Conservation (phyloP, 1,140 invertebrate species). For the Heliconius congener region DNA sequence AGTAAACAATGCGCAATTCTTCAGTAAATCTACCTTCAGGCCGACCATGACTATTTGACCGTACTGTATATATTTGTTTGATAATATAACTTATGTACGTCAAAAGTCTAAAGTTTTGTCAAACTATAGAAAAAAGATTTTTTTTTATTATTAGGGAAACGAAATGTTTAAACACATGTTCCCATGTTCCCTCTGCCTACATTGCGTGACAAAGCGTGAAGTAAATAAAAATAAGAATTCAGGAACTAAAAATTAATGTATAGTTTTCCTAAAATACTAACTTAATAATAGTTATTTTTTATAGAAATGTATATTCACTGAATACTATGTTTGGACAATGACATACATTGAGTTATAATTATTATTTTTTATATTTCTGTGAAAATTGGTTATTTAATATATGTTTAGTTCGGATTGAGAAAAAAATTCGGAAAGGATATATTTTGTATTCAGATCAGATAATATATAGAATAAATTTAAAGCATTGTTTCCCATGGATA, state of each 20-base stretch:
- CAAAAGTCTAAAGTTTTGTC: background rate
- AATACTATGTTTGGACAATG: background rate
- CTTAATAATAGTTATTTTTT: too few relatives aligned
- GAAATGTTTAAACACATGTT: too few relatives aligned
- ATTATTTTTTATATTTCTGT: background rate
- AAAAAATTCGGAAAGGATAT: slow-evolving; percentile 13
- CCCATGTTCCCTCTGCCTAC: too few relatives aligned
- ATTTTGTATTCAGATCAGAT: background rate
- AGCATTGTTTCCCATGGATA: too few relatives aligned
- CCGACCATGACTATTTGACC: too few relatives aligned
- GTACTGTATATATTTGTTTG: background rate
- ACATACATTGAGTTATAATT: background rate
- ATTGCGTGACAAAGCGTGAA: too few relatives aligned
- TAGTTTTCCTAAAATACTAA: too few relatives aligned
- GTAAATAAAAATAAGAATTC: too few relatives aligned
- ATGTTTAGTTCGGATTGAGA: slow-evolving; percentile 31
- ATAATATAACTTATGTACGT: background rate
- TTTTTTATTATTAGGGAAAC: background rate
- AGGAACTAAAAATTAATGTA: too few relatives aligned
- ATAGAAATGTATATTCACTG: background rate
- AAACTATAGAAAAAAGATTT: background rate
- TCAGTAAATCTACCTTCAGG: too few relatives aligned
- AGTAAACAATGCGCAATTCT: too few relatives aligned
- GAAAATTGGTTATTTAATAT: slow-evolving; percentile 11
- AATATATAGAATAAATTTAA: too few relatives aligned